Evolutionary conservation across 2,888 invertebrate genomes (phyloP), one percentile per base, ranked within the genome.

Genomic region (Cremastinae sp.): DNA sequence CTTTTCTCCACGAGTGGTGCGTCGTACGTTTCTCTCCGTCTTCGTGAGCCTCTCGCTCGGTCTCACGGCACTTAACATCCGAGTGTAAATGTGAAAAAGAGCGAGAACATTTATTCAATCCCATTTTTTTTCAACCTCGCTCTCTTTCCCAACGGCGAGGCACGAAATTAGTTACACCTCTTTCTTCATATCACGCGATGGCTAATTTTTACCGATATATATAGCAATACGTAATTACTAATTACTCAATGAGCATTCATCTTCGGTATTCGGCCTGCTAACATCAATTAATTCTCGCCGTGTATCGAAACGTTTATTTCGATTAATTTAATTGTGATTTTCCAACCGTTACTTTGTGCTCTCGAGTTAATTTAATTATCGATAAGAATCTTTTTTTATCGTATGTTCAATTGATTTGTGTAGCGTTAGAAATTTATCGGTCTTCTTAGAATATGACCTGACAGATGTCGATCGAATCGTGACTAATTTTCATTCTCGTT

Each of bases 121-220:
- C 41, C 22, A 37, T 37, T 20, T 16, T 28, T n/a, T 35, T 7
- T 47, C 14, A 41, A 47, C 35, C 39, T 47, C 47, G 35, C 66
- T 18, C 61, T 41, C 37, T 66, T 53, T 35, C 55, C 14, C 12
- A 62, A 55, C 66, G n/a, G 49, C 47, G 64, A 71, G 56, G 39
- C 58, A 66, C 71, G 66, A 75, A 75, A 73, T 73, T 76, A 73
- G 73, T 69, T 65, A 69, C 68, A 72, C 75, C 72, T 72, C 72
- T 76, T 72, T 68, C 59, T 59, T 65, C 73, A 64, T 73, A 73
- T 76, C 76, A 61, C 59, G 73, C 73, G 64, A 69, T 61, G 59
- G 41, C 69, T 72, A 65, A 76, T 76, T 68, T 28, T 28, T 28
- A 56, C 45, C 72, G 61, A 75, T n/a, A n/a, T n/a, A n/a, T n/a